Base-by-base conservation (phyloP, 2,113 vertebrate genomes). In the Anthoscopus minutus region DNA sequence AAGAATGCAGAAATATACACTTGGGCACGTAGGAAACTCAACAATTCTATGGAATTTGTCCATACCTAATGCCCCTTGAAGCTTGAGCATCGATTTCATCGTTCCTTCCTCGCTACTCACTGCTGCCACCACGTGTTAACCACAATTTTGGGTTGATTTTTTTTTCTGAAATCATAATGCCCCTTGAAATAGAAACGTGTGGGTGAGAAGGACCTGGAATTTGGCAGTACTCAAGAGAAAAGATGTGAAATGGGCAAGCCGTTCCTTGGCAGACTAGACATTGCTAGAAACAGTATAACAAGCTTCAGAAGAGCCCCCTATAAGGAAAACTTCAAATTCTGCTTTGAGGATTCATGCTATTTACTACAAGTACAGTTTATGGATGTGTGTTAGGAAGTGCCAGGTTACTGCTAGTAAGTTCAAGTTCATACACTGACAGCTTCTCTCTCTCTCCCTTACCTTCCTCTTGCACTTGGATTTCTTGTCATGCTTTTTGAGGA, bases 111-210 rank as follows among this genome's bases (percentile, higher is more conserved):
- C 82, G 35, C 74, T 94, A 76, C 94, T 96, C 95, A 44, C 87
- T 97, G 85, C 94, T 96, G 96, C 94, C 96, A 95, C 94, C 96
- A 92, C 9, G 95, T 94, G 94, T 95, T 88, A 60, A 44, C 76
- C 77, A 40, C 66, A 8, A 6, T 47, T 62, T 42, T 48, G 40
- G 5, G 18, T 42, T 42, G 10, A 11, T 5, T 23, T 18, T 62
- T 77, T 83, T 51, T 45, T 6, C 15, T 38, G 74, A 80, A 80
- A 51, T 58, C 72, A 12, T 42, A 83, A 18, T 7, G n/a, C 35
- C 54, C 27, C 38, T 66, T 60, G 61, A 65, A 57, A 74, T 8
- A 45, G 48, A 54, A 88, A 56, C 0, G 53, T 0, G 0, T 35
- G 7, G 64, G 35, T 7, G 2, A 56, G 62, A 35, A 74, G 27